Evolutionary conservation across 30 jellyfish, hydroid and myxozoan species (phyloP).

Genomic region (Clytia hemisphaerica): DNA sequence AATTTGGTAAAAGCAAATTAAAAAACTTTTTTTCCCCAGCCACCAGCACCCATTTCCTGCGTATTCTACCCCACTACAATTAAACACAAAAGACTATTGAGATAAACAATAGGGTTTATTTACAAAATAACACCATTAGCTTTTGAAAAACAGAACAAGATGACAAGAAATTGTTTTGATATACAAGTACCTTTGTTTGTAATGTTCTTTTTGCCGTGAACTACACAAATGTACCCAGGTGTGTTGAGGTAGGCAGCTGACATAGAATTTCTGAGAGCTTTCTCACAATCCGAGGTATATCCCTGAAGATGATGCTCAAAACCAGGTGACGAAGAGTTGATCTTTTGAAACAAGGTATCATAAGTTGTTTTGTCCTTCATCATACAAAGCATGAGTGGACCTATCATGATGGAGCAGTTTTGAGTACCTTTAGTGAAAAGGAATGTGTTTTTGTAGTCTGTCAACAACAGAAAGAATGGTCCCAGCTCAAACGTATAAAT

Average conservation of each 20-base stretch:
- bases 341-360: constrained; percentile 4
- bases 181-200: too few species aligned
- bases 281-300: not conserved
- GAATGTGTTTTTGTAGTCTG: constrained; percentile 5
- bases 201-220: too few species aligned
- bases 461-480: constrained; percentile 11
- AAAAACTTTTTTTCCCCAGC: too few species aligned
- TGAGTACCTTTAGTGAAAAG: not conserved
- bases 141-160: too few species aligned
- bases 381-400: constrained; percentile 23
- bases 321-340: constrained; percentile 12
- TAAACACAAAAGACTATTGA: too few species aligned
- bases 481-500: constrained; percentile 16
- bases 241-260: not conserved
- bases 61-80: too few species aligned
- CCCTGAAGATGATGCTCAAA: constrained; percentile 5
- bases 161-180: too few species aligned
- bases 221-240: not conserved
- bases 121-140: too few species aligned
- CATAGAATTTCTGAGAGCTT: not conserved
- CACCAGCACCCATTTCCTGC: too few species aligned
- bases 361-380: constrained; percentile 23
- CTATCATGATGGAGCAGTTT: constrained; percentile 1
- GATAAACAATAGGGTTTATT: too few species aligned
- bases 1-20: too few species aligned